Base-by-base conservation (phyloP, 2,113 vertebrate genomes). In the Chamaea fasciata region DNA sequence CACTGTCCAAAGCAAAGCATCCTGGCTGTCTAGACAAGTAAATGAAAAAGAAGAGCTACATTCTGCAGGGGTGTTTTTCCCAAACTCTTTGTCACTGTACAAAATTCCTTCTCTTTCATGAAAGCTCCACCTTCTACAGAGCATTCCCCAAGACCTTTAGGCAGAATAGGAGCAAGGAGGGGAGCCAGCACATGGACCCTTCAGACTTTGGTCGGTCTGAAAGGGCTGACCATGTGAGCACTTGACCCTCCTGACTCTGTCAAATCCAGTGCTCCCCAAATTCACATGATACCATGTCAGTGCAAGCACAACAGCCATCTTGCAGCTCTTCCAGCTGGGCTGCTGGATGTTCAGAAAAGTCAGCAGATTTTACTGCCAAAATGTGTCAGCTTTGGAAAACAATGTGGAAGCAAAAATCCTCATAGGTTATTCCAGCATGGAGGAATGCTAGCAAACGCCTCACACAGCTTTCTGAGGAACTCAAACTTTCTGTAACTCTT, bases 11-110 rank as follows among this genome's bases (percentile, higher is more conserved):
- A 90, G 90, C 56, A 90, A 92, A 94, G 77, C 47, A 92, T 53
- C 39, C 83, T 56, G 82, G 49, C 50, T 87, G 92, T 94, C 92
- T 74, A 88, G 92, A 92, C 92, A 86, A 93, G 78, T 26, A 91
- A 82, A 75, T 39, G 39, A 52, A 91, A 92, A 85, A 87, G 26
- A 13, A 90, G 79, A 94, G 76, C 31, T 70, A 60, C 75, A 49
- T 86, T 78, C 73, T 76, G 31, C 52, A 68, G 71, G 16, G 92
- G 14, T 19, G 23, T 53, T 86, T 91, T 15, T 37, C 56, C 17
- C 52, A 70, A 86, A 71, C 3, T 44, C 19, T 70, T 73, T 64
- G 47, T 74, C 68, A 15, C 31, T 70, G 50, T n/a, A 5, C 21
- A 67, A 70, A 77, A 67, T 90, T 31, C 1, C 1, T 2, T 44